Evolutionary conservation across 37 sponge, comb jelly and placozoan genomes (phyloP).

Genomic region (Halichondria panicea): DNA sequence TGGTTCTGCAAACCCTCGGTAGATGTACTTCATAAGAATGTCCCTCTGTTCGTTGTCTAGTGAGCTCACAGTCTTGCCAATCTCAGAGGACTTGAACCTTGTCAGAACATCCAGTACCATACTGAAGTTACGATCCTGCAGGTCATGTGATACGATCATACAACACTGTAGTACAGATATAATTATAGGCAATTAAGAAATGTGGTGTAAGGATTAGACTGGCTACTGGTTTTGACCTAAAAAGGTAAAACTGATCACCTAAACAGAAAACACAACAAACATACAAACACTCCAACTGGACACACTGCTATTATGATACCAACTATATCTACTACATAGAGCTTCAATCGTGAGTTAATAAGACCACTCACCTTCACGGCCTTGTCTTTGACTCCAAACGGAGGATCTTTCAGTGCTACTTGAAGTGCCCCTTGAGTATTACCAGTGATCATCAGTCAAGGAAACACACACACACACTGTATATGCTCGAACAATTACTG

Average conservation of each 20-base stretch:
- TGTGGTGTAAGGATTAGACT: background rate
- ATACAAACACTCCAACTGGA: background rate
- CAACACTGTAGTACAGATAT: background rate
- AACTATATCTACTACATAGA: too few relatives aligned
- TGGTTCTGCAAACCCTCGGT: slow-evolving; percentile 93
- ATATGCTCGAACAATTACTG: background rate
- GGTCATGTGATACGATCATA: background rate
- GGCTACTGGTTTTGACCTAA: background rate
- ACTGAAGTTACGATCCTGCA: slow-evolving; percentile 80
- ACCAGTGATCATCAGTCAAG: slow-evolving; percentile 42
- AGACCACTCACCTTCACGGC: slow-evolving; percentile 77
- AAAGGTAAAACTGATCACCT: background rate
- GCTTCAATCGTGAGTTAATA: too few relatives aligned
- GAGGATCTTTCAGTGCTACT: slow-evolving; percentile 80
- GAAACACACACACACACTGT: slow-evolving; percentile 2
- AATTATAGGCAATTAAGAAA: background rate
- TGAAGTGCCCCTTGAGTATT: slow-evolving; percentile 83
- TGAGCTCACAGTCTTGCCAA: slow-evolving; percentile 77
- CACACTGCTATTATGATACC: too few relatives aligned
- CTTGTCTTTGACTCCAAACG: slow-evolving; percentile 69
- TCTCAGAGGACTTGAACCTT: slow-evolving; percentile 77
- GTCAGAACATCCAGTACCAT: slow-evolving; percentile 92
- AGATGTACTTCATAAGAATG: slow-evolving; percentile 95
- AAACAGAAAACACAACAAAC: background rate
- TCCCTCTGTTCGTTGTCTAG: slow-evolving; percentile 81